These are phyloP conservation scores for Thunnus albacares DNA, from an alignment of 2,797 vertebrate genomes.

Conservation along the genomic window DNA sequence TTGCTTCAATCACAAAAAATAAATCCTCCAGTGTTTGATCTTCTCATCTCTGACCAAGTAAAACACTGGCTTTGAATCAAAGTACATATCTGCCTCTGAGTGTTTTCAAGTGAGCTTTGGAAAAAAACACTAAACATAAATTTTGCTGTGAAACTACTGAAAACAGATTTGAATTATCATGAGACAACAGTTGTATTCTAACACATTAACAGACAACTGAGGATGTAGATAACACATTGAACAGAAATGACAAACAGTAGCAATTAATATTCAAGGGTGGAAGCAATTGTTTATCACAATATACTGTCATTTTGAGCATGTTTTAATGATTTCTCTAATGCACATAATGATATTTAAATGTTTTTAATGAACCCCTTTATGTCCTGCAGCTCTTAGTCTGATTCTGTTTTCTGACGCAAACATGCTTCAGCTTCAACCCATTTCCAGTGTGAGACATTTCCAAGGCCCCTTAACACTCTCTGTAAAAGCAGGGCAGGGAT, in stretches of 20 bases:
- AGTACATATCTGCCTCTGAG: background rate
- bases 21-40: background rate
- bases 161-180: background rate
- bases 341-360: constrained; percentile 11
- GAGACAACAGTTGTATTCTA: background rate
- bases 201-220: background rate
- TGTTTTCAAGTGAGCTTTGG: constrained; percentile 7
- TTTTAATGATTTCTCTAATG: constrained; percentile 3
- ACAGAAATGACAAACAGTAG: background rate
- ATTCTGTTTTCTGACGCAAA: constrained; percentile 25
- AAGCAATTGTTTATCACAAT: constrained; percentile 17
- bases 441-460: constrained; percentile 23
- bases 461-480: constrained; percentile 10
- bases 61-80: background rate
- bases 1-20: background rate
- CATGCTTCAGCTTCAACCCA: background rate
- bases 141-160: background rate
- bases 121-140: background rate
- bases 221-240: background rate
- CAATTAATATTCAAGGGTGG: constrained; percentile 3
- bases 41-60: background rate
- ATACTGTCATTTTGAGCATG: background rate
- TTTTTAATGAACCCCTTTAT: constrained; percentile 37
- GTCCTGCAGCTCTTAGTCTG: constrained; percentile 26
- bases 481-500: constrained; percentile 37